These are phyloP conservation scores for Austrofundulus limnaeus DNA, from an alignment of 2,113 vertebrate genomes.

Conservation along the genomic window DNA sequence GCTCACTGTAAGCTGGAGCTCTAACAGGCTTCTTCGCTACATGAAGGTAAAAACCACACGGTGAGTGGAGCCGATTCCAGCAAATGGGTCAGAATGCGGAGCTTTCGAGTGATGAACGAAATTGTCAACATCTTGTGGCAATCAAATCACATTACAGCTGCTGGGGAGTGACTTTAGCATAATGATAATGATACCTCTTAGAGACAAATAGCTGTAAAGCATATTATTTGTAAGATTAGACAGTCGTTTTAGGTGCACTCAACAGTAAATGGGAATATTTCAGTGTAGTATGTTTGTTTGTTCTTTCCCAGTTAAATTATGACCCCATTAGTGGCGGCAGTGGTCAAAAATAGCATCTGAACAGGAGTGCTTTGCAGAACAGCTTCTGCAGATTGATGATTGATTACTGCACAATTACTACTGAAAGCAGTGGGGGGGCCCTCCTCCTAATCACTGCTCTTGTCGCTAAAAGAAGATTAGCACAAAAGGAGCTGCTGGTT, in stretches of 20 bases:
- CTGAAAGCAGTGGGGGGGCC: conserved; percentile 61
- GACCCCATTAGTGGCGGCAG: conserved; percentile 31
- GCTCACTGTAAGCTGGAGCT: conserved; percentile 21
- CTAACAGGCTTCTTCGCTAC: conserved; percentile 25
- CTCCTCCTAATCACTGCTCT: conserved; percentile 73
- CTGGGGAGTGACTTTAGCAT: conserved; percentile 2
- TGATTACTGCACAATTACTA: conserved; percentile 75
- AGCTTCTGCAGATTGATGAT: conserved; percentile 69
- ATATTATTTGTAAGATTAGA: conserved; percentile 1
- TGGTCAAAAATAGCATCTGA: conserved; percentile 62
- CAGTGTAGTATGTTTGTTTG: conserved; percentile 1
- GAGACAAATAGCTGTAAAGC: neutral
- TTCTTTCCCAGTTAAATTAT: conserved; percentile 10
- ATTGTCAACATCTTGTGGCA: conserved; percentile 55
- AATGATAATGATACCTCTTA: conserved; percentile 11
- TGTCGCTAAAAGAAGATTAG: conserved; percentile 70
- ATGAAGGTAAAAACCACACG: conserved; percentile 53
- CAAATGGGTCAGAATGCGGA: conserved; percentile 57
- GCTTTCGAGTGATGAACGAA: conserved; percentile 37
- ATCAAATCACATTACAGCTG: conserved; percentile 50
- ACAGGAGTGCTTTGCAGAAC: conserved; percentile 43
- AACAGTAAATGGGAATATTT: conserved; percentile 19
- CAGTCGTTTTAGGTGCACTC: neutral
- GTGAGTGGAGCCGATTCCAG: conserved; percentile 9
- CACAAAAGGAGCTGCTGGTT: conserved; percentile 62